A percentile compares a stretch with the other conserved stretches of the same genome.
phyloP scores from a whole-genome alignment of 2,797 vertebrate species.

The Kryptopterus vitreolus region DNA sequence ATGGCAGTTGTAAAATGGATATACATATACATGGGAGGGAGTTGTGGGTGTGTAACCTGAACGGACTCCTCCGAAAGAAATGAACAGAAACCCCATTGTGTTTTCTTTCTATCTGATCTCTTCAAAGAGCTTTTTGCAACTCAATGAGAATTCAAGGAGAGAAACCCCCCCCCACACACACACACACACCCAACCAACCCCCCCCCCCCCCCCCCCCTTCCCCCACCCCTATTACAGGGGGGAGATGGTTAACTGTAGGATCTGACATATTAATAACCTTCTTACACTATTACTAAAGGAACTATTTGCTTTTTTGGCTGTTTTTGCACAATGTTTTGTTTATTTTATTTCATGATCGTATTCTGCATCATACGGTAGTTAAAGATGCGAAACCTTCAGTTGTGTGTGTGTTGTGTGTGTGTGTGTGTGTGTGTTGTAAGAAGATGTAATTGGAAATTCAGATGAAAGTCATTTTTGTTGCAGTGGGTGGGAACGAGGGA shows the following conservation, averaged over 20 bases:
- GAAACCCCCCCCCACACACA: no score
- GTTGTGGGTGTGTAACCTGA: constrained; percentile 44
- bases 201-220: constrained; percentile 8
- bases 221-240: constrained; percentile 1
- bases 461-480: constrained; percentile 3
- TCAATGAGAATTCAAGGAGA: constrained; percentile 24
- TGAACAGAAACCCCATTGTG: constrained; percentile 56
- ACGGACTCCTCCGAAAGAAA: constrained; percentile 30
- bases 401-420: constrained; percentile 26
- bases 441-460: constrained; percentile 19
- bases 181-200: no score
- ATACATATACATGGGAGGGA: constrained; percentile 18
- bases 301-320: not conserved
- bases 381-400: constrained; percentile 18
- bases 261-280: constrained; percentile 24
- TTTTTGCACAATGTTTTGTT: constrained; percentile 12
- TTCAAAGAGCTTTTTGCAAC: constrained; percentile 37
- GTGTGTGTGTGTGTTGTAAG: not conserved
- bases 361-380: constrained; percentile 16
- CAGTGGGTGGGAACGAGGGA: no score
- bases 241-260: not conserved
- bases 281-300: constrained; percentile 2
- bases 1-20: no score
- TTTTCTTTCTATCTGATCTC: constrained; percentile 27
- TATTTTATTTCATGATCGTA: not conserved